Conservation (phyloP, 1,140 invertebrate species). For the Lepidurus arcticus region DNA sequence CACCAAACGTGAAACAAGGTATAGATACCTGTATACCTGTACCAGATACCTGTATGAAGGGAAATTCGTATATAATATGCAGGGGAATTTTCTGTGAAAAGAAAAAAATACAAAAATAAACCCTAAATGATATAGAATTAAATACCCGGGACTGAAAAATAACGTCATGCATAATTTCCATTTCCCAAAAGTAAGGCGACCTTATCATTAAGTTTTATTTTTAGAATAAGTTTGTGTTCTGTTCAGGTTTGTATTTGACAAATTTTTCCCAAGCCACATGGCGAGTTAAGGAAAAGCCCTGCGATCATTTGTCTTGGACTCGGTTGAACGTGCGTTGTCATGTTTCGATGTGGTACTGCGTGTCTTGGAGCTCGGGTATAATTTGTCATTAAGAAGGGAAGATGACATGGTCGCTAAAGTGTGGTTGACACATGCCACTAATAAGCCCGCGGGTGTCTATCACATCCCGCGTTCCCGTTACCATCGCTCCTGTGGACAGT, state of each 20-base stretch:
- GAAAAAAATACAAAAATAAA: not conserved
- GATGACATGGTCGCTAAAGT: conserved; percentile 3
- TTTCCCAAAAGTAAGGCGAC: not conserved
- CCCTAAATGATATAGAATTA: not conserved
- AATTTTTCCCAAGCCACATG: not conserved
- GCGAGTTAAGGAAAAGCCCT: not conserved
- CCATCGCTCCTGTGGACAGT: not conserved
- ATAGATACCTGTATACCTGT: not conserved
- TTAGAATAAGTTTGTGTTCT: not conserved
- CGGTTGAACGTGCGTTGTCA: not conserved
- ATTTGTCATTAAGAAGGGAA: not conserved
- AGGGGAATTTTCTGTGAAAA: not conserved
- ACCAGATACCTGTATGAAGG: too few relatives aligned
- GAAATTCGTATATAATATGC: too few relatives aligned
- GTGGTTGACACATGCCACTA: conserved; percentile 18
- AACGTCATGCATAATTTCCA: too few relatives aligned
- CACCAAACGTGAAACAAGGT: not conserved
- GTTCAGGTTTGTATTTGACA: not conserved
- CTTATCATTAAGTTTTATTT: not conserved
- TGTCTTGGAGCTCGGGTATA: not conserved
- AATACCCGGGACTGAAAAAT: not conserved
- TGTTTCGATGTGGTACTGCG: conserved; percentile 1
- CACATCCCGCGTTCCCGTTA: not conserved
- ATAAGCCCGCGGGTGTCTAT: not conserved
- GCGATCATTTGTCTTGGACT: conserved; percentile 2